Evolutionary conservation across 2,888 invertebrate species (phyloP), one percentile per base, ranked within the genome.

Genomic region (Harpalus rubripes): DNA sequence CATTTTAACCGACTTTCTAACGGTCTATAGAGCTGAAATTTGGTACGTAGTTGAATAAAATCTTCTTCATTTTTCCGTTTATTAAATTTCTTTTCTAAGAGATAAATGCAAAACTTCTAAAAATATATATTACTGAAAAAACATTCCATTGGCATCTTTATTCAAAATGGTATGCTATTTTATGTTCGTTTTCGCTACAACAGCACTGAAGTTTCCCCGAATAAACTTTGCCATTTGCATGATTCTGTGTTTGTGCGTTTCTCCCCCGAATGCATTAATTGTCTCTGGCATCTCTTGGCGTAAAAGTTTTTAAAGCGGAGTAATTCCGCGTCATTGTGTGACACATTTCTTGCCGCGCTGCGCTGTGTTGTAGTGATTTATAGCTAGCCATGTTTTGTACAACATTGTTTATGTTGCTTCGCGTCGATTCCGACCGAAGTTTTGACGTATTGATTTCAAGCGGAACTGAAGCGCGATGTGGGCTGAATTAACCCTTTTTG

Each of bases 401-500:
- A 72, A 74, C 72, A 74, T 74, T 83, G 83, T 74, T 83, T 83
- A 83, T 83, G 72, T 74, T 83, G 81, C 39, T 68, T 18, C 56
- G 26, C 78, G 58, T 58, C 72, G 58, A 82, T 32, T 72, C 26
- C 44, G 12, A 65, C 41, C 32, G 56, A 84, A 78, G 84, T 65
- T 84, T 84, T 65, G 84, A 84, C 84, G 84, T 78, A 84, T 78
- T 65, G 78, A 84, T 84, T 78, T 61, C 74, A 39, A 74, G 18
- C 32, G 10, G 44, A 74, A 74, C 52, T 18, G 39, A 68, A 39
- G 39, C 68, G 7, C 39, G 68, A 68, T 61, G 61, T 39, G 56
- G 22, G 58, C 41, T 81, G 44, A 39, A 59, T 74, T 74, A 74
- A 74, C 74, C 74, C 74, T 74, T 74, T 72, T 72, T 74, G 74